A percentile compares a stretch with the other conserved stretches of the same genome.
These are phyloP conservation scores for Tetrax tetrax DNA, from an alignment of 2,113 vertebrate genomes.

Conservation along the genomic window DNA sequence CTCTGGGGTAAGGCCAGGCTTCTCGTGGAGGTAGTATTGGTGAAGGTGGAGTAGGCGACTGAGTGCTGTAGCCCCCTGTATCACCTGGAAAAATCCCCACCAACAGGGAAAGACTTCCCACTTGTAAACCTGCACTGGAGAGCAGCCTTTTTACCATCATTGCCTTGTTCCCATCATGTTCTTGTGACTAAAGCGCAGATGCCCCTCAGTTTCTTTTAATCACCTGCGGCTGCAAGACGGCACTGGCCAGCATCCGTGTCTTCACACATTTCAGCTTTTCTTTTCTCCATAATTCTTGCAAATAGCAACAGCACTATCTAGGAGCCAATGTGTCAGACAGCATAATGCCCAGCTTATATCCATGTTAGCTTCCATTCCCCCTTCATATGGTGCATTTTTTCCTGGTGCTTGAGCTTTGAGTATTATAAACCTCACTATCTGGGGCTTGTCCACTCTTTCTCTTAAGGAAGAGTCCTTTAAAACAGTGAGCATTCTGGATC, in stretches of 20 bases:
- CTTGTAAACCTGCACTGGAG: not conserved
- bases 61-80: not conserved
- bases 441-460: not conserved
- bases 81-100: not conserved
- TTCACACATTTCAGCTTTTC: not conserved
- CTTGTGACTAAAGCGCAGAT: not conserved
- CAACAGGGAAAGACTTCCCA: not conserved
- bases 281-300: not conserved
- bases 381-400: not conserved
- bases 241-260: not conserved
- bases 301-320: not conserved
- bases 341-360: not conserved
- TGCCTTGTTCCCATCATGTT: not conserved
- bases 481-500: not conserved
- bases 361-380: not conserved
- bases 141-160: not conserved
- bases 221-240: not conserved
- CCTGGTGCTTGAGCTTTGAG: not conserved
- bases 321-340: not conserved
- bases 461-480: not conserved
- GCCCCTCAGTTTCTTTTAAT: not conserved
- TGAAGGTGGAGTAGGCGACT: not conserved
- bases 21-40: not conserved
- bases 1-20: rapidly evolving
- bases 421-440: not conserved